Evolutionary conservation across 2,888 invertebrate genomes (phyloP).

Genomic region (Dasypogon diadema): DNA sequence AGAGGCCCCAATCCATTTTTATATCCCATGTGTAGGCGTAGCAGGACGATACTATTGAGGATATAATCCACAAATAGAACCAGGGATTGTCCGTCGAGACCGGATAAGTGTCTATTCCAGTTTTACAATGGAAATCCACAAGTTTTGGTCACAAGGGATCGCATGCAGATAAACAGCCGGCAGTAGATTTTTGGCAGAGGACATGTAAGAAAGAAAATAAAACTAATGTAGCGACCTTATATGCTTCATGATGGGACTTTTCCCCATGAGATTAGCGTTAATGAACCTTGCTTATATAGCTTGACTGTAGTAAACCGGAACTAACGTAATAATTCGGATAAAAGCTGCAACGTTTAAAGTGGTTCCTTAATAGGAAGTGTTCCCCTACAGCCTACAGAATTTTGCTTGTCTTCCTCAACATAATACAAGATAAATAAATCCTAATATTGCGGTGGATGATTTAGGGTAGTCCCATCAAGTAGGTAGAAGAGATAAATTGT

Average conservation of each 20-base stretch:
- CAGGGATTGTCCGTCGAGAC: constrained; percentile 73
- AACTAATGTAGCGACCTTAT: not conserved
- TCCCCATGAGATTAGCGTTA: not conserved
- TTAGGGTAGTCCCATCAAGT: no score
- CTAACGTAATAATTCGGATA: no score
- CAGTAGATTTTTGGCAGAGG: not conserved
- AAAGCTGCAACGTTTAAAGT: no score
- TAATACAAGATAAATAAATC: no score
- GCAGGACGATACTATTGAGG: constrained; percentile 77
- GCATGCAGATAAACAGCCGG: not conserved
- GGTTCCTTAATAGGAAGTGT: no score
- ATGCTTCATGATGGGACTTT: not conserved
- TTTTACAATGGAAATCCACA: not conserved
- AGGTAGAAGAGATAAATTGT: no score
- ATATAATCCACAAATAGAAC: constrained; percentile 78
- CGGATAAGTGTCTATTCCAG: constrained; percentile 60
- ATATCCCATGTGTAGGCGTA: constrained; percentile 90
- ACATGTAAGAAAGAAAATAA: not conserved
- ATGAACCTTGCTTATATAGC: no score
- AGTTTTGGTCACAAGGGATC: not conserved
- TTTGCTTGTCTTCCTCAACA: no score
- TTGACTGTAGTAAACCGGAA: no score
- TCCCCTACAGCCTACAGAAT: no score
- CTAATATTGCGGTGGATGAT: no score
- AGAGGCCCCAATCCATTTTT: constrained; percentile 90